Conservation (phyloP, 2,113 vertebrate species). For the Pluvianellus socialis region DNA sequence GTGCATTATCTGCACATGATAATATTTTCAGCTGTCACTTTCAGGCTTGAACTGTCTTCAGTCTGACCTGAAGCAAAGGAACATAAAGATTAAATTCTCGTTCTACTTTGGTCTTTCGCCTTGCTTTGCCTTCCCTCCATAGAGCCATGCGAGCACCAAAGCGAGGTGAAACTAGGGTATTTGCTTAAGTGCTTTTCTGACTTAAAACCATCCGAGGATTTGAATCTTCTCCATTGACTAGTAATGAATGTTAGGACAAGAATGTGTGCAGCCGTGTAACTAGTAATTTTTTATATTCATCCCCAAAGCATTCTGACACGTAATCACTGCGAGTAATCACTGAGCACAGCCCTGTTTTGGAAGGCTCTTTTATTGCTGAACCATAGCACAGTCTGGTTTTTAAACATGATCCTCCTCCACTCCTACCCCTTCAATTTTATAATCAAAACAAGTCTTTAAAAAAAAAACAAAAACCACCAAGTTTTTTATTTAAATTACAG, state of each 20-base stretch:
- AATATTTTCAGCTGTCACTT: neutral
- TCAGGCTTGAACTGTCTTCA: neutral
- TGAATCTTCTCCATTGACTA: neutral
- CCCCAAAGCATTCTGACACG: neutral
- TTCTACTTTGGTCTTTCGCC: neutral
- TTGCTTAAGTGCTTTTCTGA: neutral
- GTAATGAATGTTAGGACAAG: neutral
- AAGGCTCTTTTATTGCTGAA: neutral
- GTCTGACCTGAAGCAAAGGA: neutral
- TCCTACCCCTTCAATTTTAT: neutral
- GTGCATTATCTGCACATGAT: neutral
- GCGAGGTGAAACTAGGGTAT: neutral
- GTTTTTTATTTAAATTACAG: slow-evolving; percentile 2
- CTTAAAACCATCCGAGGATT: neutral
- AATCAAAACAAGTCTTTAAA: neutral
- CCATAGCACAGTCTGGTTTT: neutral
- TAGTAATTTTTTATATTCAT: neutral
- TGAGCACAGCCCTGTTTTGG: neutral
- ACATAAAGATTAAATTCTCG: neutral
- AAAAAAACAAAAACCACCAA: neutral
- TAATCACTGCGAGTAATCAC: neutral
- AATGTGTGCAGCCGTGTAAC: neutral
- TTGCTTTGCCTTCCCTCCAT: neutral
- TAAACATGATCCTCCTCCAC: neutral
- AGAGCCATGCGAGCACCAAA: neutral